Conservation (phyloP, 1,140 invertebrate species). For the Neelides sp. region DNA sequence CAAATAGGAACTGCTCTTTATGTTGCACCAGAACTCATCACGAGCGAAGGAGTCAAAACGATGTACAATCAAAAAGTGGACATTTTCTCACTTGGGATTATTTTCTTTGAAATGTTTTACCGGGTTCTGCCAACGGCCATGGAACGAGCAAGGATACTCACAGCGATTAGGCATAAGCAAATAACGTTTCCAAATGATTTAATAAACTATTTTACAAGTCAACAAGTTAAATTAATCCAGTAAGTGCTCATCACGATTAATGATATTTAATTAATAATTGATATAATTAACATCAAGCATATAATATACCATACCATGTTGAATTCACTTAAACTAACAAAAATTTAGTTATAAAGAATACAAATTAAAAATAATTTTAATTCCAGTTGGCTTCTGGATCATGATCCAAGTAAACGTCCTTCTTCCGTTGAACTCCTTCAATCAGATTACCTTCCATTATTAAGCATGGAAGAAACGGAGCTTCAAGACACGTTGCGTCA, state of each 20-base stretch:
- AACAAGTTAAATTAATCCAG: conserved; percentile 40
- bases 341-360: background rate
- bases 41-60: conserved; percentile 44
- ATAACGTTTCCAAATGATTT: conserved; percentile 55
- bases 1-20: conserved; percentile 87
- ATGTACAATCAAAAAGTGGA: conserved; percentile 90
- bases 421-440: conserved; percentile 67
- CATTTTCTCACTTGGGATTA: conserved; percentile 81
- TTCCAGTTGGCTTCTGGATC: conserved; percentile 62
- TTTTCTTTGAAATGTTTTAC: conserved; percentile 90
- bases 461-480: conserved; percentile 61
- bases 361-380: conserved; percentile 6
- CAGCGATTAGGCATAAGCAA: conserved; percentile 50
- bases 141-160: conserved; percentile 70
- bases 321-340: too few relatives aligned
- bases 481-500: conserved; percentile 61
- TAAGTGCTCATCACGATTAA: conserved; percentile 32
- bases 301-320: too few relatives aligned
- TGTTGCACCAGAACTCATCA: conserved; percentile 73
- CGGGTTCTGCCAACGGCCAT: conserved; percentile 66
- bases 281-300: too few relatives aligned
- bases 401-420: conserved; percentile 67
- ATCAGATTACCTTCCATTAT: conserved; percentile 65
- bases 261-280: background rate
- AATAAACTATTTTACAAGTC: conserved; percentile 37